phyloP scores from a whole-genome alignment of 2,888 invertebrate genomes.

The Portevinia maculata region DNA sequence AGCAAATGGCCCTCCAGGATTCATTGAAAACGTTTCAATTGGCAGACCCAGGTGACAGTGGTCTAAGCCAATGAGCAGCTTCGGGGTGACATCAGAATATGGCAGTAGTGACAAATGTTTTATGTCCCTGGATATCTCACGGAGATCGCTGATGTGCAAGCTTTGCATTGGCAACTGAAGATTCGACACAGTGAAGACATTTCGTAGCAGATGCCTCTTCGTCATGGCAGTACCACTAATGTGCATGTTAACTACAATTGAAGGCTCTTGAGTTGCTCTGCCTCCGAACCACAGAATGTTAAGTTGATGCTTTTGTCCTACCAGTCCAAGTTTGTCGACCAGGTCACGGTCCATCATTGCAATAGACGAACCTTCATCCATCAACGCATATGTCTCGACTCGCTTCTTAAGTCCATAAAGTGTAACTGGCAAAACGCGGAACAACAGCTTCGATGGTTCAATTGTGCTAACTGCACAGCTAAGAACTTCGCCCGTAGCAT shows the following conservation, averaged over 20 bases:
- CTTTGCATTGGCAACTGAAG: no score
- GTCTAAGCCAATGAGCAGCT: not conserved
- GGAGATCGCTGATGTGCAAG: no score
- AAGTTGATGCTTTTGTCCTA: no score
- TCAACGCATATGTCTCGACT: constrained; percentile 37
- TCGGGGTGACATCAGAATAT: no score
- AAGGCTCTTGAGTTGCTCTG: no score
- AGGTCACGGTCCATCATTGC: constrained; percentile 53
- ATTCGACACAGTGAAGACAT: no score
- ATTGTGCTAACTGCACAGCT: constrained; percentile 30
- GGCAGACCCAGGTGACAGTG: no score
- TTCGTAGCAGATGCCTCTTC: not conserved
- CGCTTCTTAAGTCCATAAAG: constrained; percentile 42
- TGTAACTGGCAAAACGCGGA: constrained; percentile 55
- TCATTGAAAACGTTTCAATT: no score
- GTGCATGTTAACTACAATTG: not conserved
- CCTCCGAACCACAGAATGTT: constrained; percentile 61
- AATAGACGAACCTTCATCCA: constrained; percentile 67
- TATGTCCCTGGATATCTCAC: no score
- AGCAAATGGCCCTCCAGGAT: no score
- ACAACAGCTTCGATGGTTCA: constrained; percentile 30
- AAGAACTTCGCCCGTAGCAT: constrained; percentile 8
- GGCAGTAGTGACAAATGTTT: no score
- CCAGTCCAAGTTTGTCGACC: constrained; percentile 42
- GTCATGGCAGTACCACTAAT: no score